Evolutionary conservation across 2,113 vertebrate genomes (phyloP).

Genomic region (Cervus canadensis): DNA sequence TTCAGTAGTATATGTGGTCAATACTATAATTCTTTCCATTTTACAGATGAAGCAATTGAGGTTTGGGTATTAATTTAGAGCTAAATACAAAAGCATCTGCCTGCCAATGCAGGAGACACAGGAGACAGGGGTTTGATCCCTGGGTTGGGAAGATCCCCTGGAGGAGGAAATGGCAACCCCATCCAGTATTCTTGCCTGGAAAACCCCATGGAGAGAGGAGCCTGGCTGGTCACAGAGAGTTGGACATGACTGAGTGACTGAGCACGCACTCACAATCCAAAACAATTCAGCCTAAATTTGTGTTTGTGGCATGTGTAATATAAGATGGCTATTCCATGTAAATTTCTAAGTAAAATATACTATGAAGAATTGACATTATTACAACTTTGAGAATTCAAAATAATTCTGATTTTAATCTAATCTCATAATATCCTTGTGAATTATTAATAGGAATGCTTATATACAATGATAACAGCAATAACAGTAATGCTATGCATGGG

Average conservation of each 20-base stretch:
- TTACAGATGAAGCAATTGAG: neutral
- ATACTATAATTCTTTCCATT: neutral
- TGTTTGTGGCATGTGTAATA: neutral
- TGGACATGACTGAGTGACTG: neutral
- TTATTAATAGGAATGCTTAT: neutral
- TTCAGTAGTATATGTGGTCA: neutral
- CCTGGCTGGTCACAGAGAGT: neutral
- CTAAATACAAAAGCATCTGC: neutral
- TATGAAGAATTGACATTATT: neutral
- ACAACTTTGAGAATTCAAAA: neutral
- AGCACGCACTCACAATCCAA: neutral
- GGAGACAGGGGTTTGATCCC: neutral
- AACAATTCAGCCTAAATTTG: neutral
- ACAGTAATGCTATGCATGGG: neutral
- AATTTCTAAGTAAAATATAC: neutral
- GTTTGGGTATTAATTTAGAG: neutral
- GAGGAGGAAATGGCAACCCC: neutral
- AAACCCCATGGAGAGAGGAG: neutral
- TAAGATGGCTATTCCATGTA: neutral
- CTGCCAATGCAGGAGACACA: neutral
- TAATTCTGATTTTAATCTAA: slow-evolving; percentile 3
- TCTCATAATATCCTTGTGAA: neutral
- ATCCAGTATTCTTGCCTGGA: neutral
- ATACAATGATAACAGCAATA: neutral
- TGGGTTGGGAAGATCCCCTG: neutral